phyloP scores from a whole-genome alignment of 1,140 invertebrate species.

The Drosophila suzukii region DNA sequence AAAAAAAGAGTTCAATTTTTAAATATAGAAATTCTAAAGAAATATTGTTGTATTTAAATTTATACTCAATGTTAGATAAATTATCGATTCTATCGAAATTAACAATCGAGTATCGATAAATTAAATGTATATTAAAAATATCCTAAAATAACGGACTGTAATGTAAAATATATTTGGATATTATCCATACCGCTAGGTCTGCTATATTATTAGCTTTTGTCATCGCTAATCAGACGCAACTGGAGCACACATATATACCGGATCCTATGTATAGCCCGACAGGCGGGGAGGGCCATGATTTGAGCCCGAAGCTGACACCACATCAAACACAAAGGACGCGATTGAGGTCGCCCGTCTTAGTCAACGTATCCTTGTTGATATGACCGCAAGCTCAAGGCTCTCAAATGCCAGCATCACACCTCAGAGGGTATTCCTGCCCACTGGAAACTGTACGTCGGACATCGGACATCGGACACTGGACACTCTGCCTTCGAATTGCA shows the following conservation, averaged over 20 bases:
- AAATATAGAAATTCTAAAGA: too few relatives aligned
- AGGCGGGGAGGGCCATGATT: not conserved
- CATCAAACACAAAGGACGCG: conserved; percentile 48
- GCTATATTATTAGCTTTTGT: not conserved
- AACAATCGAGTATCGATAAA: too few relatives aligned
- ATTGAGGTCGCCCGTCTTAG: conserved; percentile 43
- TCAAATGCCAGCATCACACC: conserved; percentile 43
- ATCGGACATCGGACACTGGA: not conserved
- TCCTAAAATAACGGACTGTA: too few relatives aligned
- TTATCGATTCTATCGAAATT: too few relatives aligned
- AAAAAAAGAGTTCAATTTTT: too few relatives aligned
- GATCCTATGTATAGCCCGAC: not conserved
- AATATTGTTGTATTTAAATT: too few relatives aligned
- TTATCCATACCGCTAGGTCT: too few relatives aligned
- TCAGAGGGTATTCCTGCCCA: not conserved
- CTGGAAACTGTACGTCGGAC: not conserved
- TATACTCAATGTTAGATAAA: too few relatives aligned
- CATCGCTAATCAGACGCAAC: not conserved
- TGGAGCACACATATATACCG: not conserved
- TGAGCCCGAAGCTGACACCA: conserved; percentile 28
- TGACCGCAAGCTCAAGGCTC: conserved; percentile 48
- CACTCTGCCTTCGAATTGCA: conserved; percentile 26
- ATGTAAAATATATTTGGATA: too few relatives aligned
- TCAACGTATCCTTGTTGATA: conserved; percentile 45
- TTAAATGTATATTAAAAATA: too few relatives aligned